Evolutionary conservation across 2,888 invertebrate species (phyloP), one percentile per base, ranked within the genome.

Genomic region (Thereva nobilitata): DNA sequence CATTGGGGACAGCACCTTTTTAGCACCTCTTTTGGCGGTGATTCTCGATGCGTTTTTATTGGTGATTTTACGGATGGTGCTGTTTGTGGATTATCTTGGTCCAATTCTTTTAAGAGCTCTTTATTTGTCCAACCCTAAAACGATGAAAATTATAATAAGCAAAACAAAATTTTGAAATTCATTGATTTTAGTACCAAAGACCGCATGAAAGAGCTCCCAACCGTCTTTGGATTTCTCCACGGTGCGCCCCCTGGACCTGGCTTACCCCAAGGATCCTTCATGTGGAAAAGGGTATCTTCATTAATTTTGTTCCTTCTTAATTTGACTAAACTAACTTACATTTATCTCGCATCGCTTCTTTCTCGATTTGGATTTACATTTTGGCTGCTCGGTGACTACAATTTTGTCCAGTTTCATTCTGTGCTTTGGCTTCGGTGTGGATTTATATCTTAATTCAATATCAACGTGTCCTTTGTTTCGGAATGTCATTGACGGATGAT

Each of bases 191-290:
- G 23, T 85, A 91, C 91, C 89, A 92, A 84, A 72, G 91, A 91
- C 78, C 89, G 86, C 74, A 89, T 86, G 83, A 92, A 91, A 80
- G 89, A 86, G 73, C 86, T 64, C 75, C 91, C 91, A 75, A 89
- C 84, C 76, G 86, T 83, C 74, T 86, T 85, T 69, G 89, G 90
- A 80, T 88, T 86, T 76, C 91, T 85, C 91, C 91, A 91, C 71
- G 86, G 85, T 64, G 83, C 83, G 70, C 91, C 91, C 64, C 90
- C 91, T 54, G 79, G 78, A n/a, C 77, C 79, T 0, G 77, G 72
- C 67, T 77, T 79, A 9, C 78, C 79, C 79, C 80, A 80, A 4
- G 77, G 77, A 65, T 78, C 76, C 66, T 76, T 75, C 10, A 9
- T 45, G 23, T 23, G 23, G 23, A 23, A 23, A 23, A 23, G 23